A percentile compares a stretch with the other conserved stretches of the same genome.
Evolutionary conservation across 2,888 invertebrate genomes (phyloP).

Genomic region (Drosophila mayaguana): DNA sequence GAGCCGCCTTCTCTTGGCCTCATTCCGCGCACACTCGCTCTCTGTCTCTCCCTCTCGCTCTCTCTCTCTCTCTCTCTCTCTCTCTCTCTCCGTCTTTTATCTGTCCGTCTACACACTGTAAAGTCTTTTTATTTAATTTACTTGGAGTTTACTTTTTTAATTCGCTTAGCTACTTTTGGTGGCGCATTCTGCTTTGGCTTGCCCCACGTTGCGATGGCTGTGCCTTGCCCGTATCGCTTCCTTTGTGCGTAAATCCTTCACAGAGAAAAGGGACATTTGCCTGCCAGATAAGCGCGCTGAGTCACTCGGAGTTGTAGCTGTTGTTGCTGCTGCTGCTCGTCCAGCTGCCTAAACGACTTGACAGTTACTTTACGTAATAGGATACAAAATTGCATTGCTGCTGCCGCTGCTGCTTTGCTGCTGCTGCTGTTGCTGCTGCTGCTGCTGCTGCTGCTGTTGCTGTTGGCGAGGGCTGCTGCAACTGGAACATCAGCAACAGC

Average conservation of each 20-base stretch:
- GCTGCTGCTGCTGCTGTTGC: background rate
- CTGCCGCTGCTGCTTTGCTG: constrained; percentile 6
- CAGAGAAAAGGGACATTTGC: constrained; percentile 63
- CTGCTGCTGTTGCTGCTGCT: background rate
- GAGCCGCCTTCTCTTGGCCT: constrained; percentile 26
- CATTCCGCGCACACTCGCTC: background rate
- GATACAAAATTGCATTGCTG: constrained; percentile 78
- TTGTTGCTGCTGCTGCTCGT: constrained; percentile 32
- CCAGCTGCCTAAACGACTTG: constrained; percentile 64
- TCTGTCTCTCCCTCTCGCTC: background rate
- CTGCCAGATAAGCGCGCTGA: constrained; percentile 71
- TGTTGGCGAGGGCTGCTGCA: constrained; percentile 31
- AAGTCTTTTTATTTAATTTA: constrained; percentile 68
- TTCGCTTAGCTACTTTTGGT: constrained; percentile 78
- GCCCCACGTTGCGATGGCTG: constrained; percentile 2
- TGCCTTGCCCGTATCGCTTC: constrained; percentile 50
- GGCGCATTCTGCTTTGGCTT: constrained; percentile 32
- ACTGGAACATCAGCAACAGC: constrained; percentile 46
- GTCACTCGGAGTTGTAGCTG: constrained; percentile 49
- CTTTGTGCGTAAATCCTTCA: constrained; percentile 77
- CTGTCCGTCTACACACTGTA: constrained; percentile 9
- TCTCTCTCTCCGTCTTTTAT: constrained; percentile 8
- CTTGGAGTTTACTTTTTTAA: constrained; percentile 79
- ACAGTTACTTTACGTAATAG: constrained; percentile 76
- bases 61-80: background rate